A percentile compares a stretch with the other conserved stretches of the same genome.
Conservation (phyloP, 2,888 invertebrate species). For the Eupithecia subumbrata region DNA sequence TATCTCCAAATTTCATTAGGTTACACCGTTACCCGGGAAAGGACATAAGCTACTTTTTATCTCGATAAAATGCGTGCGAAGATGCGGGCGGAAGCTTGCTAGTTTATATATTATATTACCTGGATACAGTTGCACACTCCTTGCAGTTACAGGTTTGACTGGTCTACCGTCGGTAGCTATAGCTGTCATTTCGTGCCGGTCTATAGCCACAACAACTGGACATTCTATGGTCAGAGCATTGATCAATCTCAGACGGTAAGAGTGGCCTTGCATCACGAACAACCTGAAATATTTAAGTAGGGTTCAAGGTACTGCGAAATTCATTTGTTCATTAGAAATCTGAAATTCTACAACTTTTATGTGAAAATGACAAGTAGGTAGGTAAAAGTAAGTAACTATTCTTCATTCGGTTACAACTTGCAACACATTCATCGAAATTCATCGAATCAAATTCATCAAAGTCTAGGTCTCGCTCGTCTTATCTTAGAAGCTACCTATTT, state of each 20-base stretch:
- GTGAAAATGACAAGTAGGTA: neutral
- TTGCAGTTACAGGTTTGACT: slow-evolving; percentile 71
- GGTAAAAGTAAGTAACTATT: too few relatives aligned
- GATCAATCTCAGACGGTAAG: slow-evolving; percentile 82
- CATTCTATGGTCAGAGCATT: slow-evolving; percentile 83
- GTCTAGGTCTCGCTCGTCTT: too few relatives aligned
- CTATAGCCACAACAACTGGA: slow-evolving; percentile 73
- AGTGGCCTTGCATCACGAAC: slow-evolving; percentile 72
- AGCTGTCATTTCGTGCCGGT: slow-evolving; percentile 78
- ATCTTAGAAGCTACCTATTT: too few relatives aligned
- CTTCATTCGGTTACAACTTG: too few relatives aligned
- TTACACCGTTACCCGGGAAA: neutral
- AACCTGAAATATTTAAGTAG: slow-evolving; percentile 54
- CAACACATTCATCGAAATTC: too few relatives aligned
- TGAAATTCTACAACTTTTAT: neutral
- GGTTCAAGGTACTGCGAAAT: neutral
- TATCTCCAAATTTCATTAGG: too few relatives aligned
- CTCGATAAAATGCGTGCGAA: neutral
- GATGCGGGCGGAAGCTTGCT: neutral
- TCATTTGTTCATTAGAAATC: neutral
- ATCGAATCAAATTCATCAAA: too few relatives aligned
- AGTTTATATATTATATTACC: slow-evolving; percentile 58
- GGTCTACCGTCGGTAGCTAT: slow-evolving; percentile 82
- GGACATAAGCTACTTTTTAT: neutral
- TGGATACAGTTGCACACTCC: slow-evolving; percentile 73